Base-by-base conservation (phyloP, 1,140 invertebrate genomes). In the Sipha flava region DNA sequence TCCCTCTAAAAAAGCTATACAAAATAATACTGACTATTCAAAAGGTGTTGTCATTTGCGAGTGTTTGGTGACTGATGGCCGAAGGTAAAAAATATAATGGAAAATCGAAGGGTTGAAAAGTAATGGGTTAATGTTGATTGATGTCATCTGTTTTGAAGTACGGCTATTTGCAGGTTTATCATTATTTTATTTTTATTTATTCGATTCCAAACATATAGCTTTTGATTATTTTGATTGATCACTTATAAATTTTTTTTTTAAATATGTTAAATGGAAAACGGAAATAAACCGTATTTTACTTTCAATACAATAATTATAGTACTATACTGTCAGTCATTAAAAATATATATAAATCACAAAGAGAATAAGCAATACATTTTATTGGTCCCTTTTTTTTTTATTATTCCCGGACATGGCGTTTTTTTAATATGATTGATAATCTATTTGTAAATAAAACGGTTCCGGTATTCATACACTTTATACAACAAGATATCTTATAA, bases 31-130 rank as follows among this genome's bases (percentile, higher is more conserved):
- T 18, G 43, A 16, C 16, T 3, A n/a, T 47, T 70, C 6, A 70
- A 77, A 37, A 77, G 73, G 73, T 59, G 73, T 77, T 77, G 73
- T 77, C 73, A 77, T 77, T 77, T 77, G 59, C 49, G 73, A 77
- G 73, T 77, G 52, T 57, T 57, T 40, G 49, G 49, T 77, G 49
- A 77, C 47, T 77, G 73, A 77, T 77, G 31, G 49, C 52, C 52
- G 14, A 59, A 77, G 73, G 73, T 77, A 77, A 77, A 77, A 73
- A 77, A 57, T 57, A 77, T 57, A 77, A 77, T 40, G 49, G 52
- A 21, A 40, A 57, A 77, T 59, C 52, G 73, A 77, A 77, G 73
- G 73, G 52, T 77, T 77, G 34, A 18, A 26, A n/a, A n/a, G 16
- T 23, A 54, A 77, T 77, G 52, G 52, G 73, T 77, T 77, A 77